phyloP scores from a whole-genome alignment of 2,888 invertebrate genomes.

The Synanthedon vespiformis region DNA sequence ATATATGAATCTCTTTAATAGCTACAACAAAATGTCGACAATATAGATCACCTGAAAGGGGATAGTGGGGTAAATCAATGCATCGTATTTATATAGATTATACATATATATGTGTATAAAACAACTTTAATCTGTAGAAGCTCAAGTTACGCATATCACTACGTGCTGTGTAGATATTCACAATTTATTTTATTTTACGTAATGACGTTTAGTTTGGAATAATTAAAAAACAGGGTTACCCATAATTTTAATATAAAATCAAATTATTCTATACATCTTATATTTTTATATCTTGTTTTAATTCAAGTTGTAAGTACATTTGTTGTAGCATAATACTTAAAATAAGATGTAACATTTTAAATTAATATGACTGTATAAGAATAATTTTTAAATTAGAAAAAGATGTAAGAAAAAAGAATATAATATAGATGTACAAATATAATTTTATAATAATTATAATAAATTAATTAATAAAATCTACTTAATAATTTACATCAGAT shows the following conservation, averaged over 20 bases:
- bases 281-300: too few species aligned
- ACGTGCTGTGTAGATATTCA: conserved; percentile 60
- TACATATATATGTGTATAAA: conserved; percentile 52
- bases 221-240: not conserved
- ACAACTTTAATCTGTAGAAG: conserved; percentile 56
- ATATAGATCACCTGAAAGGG: conserved; percentile 20
- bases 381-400: too few species aligned
- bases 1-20: conserved; percentile 61
- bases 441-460: too few species aligned
- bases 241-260: not conserved
- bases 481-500: too few species aligned
- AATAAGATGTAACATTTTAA: too few species aligned
- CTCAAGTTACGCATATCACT: conserved; percentile 67
- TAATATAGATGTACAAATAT: too few species aligned
- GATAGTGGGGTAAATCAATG: conserved; percentile 35
- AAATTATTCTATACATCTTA: too few species aligned
- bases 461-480: too few species aligned
- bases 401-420: too few species aligned
- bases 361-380: too few species aligned
- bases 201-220: conserved; percentile 25
- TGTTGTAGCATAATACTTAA: too few species aligned
- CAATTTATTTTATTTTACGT: conserved; percentile 15
- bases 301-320: too few species aligned
- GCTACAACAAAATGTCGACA: conserved; percentile 60
- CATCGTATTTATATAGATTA: conserved; percentile 10